phyloP scores from a whole-genome alignment of 2,888 invertebrate species.

The Parnassius orleans region DNA sequence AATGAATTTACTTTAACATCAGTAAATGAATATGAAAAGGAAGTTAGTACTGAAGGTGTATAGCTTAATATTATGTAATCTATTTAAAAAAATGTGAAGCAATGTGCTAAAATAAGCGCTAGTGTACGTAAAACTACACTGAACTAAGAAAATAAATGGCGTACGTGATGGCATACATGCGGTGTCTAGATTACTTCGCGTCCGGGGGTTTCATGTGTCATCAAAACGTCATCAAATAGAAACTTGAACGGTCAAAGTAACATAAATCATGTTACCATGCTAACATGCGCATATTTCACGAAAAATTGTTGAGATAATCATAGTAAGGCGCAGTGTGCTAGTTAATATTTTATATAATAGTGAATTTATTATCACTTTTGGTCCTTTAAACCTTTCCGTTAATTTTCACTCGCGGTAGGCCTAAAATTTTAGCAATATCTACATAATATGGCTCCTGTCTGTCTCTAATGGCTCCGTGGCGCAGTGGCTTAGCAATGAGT shows the following conservation, averaged over 20 bases:
- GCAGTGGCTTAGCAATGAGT: too few species aligned
- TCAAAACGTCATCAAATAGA: constrained; percentile 45
- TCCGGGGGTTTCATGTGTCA: constrained; percentile 49
- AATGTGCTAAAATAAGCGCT: too few species aligned
- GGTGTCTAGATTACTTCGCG: constrained; percentile 55
- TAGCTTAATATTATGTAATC: too few species aligned
- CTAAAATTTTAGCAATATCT: constrained; percentile 6
- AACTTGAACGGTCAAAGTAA: constrained; percentile 38
- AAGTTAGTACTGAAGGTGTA: too few species aligned
- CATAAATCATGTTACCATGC: constrained; percentile 14
- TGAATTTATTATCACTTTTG: constrained; percentile 2
- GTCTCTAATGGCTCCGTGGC: too few species aligned
- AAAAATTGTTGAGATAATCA: constrained; percentile 3
- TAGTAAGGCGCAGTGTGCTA: background rate
- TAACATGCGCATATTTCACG: constrained; percentile 15
- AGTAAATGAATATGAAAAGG: too few species aligned
- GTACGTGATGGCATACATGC: constrained; percentile 53
- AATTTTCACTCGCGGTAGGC: constrained; percentile 1
- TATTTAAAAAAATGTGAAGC: too few species aligned
- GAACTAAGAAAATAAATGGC: constrained; percentile 30
- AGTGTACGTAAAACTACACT: background rate
- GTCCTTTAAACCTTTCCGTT: constrained; percentile 2
- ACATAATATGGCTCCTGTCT: too few species aligned
- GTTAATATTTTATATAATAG: background rate
- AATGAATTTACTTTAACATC: too few species aligned